Conservation (phyloP, 2,888 invertebrate genomes). For the Drosophila nigricruria region DNA sequence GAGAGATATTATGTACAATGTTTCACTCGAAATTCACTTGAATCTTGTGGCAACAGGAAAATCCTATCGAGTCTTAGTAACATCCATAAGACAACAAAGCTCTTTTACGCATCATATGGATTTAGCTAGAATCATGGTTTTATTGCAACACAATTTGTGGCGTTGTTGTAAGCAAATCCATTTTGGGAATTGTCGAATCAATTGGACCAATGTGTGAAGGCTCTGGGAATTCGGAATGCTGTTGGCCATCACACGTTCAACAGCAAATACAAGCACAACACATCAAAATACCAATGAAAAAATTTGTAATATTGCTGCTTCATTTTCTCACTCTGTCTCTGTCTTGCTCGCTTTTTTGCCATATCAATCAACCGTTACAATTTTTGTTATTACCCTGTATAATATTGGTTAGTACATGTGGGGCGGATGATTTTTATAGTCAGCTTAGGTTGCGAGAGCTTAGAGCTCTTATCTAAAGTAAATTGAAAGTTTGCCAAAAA, state of each 20-base stretch:
- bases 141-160: neutral
- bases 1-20: neutral
- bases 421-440: neutral
- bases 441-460: neutral
- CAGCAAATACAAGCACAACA: neutral
- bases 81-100: neutral
- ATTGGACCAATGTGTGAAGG: neutral
- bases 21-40: neutral
- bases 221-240: conserved; percentile 9
- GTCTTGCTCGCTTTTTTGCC: neutral
- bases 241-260: neutral
- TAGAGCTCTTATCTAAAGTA: neutral
- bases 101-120: neutral
- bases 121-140: neutral
- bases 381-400: neutral
- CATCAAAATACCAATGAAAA: conserved; percentile 9
- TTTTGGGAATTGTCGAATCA: conserved; percentile 1
- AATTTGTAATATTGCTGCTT: conserved; percentile 9
- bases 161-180: neutral
- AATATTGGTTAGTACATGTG: too few relatives aligned
- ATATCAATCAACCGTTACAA: conserved; percentile 7
- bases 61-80: neutral
- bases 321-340: neutral
- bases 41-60: neutral
- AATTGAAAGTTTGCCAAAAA: neutral